Base-by-base conservation (phyloP, 2,888 invertebrate genomes). In the Dynastes grantii region DNA sequence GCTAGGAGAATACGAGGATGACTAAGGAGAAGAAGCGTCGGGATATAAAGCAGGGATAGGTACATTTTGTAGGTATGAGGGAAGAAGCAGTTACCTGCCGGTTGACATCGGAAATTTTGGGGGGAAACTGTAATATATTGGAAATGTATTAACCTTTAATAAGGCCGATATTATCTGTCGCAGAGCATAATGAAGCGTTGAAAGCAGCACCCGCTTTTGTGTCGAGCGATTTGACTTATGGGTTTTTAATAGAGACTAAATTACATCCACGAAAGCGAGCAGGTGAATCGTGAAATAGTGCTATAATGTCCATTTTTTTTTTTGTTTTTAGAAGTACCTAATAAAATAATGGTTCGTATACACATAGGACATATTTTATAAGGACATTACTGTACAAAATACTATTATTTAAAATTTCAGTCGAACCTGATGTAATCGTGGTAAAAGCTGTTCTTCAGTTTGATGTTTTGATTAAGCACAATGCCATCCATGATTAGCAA, bases 91-190 rank as follows among this genome's bases (percentile, higher is more conserved):
- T 53, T 70, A 70, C 53, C 70, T 70, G 55, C 55, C 22, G 16
- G 13, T 11, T 32, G 37, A 40, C 32, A 58, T 22, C 22, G 13
- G 32, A 73, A 71, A 64, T 64, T 32, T 64, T 51, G 79, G 77
- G 78, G 73, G 78, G 77, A 77, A 82, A 83, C 9, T 11, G 68
- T 83, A 81, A 76, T 76, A 67, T 76, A 76, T 76, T 61, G 76
- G 76, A 76, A 76, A 76, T 76, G 67, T 76, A 76, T 76, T 76
- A 76, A 76, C 76, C 76, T 76, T 65, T 76, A 76, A 76, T 76
- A 65, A 67, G 65, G 65, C 11, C 55, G 76, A 76, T 76, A 67
- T 63, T 76, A 76, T 55, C 76, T 51, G 22, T 76, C 65, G 37
- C 37, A n/a, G 29, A 0, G 32, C 16, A 76, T 76, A 67, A 76